phyloP scores from a whole-genome alignment of 2,113 vertebrate species.

The Zosterops hypoxanthus region DNA sequence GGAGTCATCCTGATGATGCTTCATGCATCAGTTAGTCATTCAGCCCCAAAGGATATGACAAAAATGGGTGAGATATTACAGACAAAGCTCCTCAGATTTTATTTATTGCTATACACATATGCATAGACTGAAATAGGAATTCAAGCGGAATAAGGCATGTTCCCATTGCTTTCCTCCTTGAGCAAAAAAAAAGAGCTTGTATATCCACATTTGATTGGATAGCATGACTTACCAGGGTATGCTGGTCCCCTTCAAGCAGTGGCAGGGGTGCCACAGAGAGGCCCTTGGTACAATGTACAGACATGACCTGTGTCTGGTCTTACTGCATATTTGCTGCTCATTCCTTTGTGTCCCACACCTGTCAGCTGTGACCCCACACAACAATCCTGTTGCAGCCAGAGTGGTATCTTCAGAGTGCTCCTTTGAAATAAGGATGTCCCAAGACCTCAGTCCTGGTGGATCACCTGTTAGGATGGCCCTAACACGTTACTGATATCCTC shows the following conservation, averaged over 20 bases:
- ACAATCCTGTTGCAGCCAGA: neutral
- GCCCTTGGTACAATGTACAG: too few relatives aligned
- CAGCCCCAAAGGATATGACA: neutral
- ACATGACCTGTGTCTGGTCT: neutral
- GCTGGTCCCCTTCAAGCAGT: neutral
- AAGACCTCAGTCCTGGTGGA: neutral
- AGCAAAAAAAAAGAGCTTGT: neutral
- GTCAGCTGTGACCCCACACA: neutral
- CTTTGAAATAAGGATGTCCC: neutral
- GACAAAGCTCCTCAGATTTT: neutral
- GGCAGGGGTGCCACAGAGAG: neutral
- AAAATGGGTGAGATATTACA: neutral
- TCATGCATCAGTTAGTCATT: neutral
- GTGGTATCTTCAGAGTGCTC: neutral
- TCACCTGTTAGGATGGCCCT: neutral
- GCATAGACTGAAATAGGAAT: neutral
- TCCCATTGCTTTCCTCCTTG: neutral
- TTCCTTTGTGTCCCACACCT: neutral
- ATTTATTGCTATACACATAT: neutral
- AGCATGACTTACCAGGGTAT: neutral
- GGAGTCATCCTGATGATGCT: neutral
- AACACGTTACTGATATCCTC: fast-evolving
- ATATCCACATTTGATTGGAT: neutral
- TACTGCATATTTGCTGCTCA: neutral
- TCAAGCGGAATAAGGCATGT: neutral